Evolutionary conservation across 2,888 invertebrate species (phyloP).

Genomic region (Pogonocherus hispidulus): DNA sequence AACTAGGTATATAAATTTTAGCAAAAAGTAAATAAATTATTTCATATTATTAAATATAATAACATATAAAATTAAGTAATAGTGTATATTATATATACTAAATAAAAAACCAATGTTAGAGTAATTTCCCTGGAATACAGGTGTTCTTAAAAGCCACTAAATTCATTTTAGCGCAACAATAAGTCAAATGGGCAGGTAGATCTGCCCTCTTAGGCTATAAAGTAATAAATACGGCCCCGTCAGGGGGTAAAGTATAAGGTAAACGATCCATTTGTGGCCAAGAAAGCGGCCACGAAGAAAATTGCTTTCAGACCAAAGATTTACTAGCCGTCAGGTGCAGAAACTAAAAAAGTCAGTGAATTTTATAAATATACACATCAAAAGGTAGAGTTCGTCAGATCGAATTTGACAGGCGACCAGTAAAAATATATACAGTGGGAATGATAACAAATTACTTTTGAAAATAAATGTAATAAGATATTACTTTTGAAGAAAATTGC

Average conservation of each 20-base stretch:
- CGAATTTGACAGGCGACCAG: too few relatives aligned
- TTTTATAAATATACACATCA: neutral
- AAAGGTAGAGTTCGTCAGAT: too few relatives aligned
- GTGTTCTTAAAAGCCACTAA: constrained; percentile 1
- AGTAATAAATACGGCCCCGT: constrained; percentile 33
- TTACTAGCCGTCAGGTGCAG: constrained; percentile 23
- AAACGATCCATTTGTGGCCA: constrained; percentile 45
- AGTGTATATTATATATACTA: too few relatives aligned
- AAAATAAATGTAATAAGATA: too few relatives aligned
- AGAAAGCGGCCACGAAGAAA: constrained; percentile 33
- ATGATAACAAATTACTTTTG: too few relatives aligned
- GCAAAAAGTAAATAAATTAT: too few relatives aligned
- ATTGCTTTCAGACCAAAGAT: constrained; percentile 17
- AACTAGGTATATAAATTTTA: too few relatives aligned
- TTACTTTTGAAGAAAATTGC: too few relatives aligned
- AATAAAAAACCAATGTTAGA: too few relatives aligned
- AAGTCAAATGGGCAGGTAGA: constrained; percentile 26
- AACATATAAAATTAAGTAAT: too few relatives aligned
- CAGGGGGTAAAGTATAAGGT: constrained; percentile 44
- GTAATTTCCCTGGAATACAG: neutral
- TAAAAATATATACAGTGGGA: too few relatives aligned
- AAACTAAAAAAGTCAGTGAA: neutral
- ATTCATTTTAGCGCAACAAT: constrained; percentile 5
- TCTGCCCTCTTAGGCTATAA: constrained; percentile 21
- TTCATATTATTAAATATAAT: too few relatives aligned